Base-by-base conservation (phyloP, 2,888 invertebrate species). In the Hypsopygia costalis region DNA sequence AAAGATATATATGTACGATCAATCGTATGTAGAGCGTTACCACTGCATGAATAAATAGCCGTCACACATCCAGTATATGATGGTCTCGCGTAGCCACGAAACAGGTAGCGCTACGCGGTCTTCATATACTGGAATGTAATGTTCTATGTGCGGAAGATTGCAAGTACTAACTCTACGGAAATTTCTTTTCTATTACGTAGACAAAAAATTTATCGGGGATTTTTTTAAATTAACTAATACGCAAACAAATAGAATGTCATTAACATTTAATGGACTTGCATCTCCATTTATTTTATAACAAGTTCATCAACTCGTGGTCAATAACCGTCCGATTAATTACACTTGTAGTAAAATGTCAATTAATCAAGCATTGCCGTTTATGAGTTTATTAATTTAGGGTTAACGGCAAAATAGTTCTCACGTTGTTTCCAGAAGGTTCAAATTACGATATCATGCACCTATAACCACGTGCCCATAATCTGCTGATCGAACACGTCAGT, bases 311-410 rank as follows among this genome's bases (percentile, higher is more conserved):
- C 30, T 37, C 6, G 30, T 28, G 36, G 16, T 37, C 41, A 36
- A 11, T 28, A 36, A 9, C 11, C 41, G 34, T 43, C 11, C n/a
- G 30, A 30, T 31, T 21, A 11, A 11, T 11, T 12, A 9, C 6
- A 22, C n/a, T 41, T 48, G 58, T 72, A 62, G 59, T 69, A 66
- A 64, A 67, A 62, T 55, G 59, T 58, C 40, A 62, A 62, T 56
- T 53, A 55, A 57, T 51, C 46, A 47, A 46, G 40, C 33, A 46
- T 34, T 27, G 34, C 3, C 10, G 6, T 29, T 29, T 16, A 20
- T 12, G 20, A 29, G 1, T 29, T 6, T 1, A 8, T 12, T 11
- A 2, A n/a, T 16, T 20, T 9, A 27, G 11, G 7, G 3, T 7
- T 21, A n/a, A 21, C 16, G 10, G 10, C 11, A 36, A 36, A 21